Conservation (phyloP, 2,113 vertebrate species). For the Brachyhypopomus occidentalis region DNA sequence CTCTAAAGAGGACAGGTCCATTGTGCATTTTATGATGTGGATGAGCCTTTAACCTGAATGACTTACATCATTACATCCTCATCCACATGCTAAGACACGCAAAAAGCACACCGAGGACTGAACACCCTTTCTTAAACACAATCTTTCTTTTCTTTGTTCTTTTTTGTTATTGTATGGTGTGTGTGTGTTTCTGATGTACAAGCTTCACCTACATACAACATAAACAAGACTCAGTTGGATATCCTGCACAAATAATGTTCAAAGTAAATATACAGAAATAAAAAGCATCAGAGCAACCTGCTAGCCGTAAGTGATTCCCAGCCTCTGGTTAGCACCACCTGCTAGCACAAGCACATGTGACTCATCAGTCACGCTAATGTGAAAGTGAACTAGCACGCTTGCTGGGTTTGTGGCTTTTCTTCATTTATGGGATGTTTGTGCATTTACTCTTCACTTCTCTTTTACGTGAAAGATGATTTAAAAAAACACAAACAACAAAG, state of each 20-base stretch:
- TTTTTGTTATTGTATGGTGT: not conserved
- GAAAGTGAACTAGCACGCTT: not conserved
- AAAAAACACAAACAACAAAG: not conserved
- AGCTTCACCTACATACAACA: not conserved
- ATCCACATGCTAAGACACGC: not conserved
- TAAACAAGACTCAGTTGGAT: not conserved
- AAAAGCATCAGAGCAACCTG: not conserved
- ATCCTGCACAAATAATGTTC: not conserved
- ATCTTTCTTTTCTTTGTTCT: not conserved
- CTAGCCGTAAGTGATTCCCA: not conserved
- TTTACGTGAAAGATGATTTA: not conserved
- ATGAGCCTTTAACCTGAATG: too few species aligned
- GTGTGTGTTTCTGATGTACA: conserved; percentile 4
- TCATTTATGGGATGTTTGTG: not conserved
- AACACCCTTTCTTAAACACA: not conserved
- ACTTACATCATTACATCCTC: too few species aligned
- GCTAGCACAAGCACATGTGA: not conserved
- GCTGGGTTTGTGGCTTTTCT: not conserved
- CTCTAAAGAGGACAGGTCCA: too few species aligned
- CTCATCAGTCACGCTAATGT: not conserved
- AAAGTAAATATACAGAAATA: not conserved
- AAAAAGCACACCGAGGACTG: not conserved
- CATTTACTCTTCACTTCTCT: conserved; percentile 15
- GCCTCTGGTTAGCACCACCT: not conserved
- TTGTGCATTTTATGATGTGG: too few species aligned